phyloP scores from a whole-genome alignment of 2,888 invertebrate genomes.

The Hirtodrosophila alboralis region DNA sequence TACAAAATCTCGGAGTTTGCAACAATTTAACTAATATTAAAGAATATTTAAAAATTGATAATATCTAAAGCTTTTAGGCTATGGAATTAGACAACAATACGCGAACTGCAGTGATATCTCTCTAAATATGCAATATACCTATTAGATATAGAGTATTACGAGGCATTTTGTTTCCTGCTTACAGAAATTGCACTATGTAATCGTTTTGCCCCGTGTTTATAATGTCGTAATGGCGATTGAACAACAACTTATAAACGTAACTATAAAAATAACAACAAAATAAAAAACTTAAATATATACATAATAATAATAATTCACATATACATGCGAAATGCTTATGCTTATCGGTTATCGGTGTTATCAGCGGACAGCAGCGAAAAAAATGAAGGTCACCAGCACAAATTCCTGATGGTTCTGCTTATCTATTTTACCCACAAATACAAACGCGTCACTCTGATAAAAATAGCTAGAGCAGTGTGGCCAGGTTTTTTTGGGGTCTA shows the following conservation, averaged over 20 bases:
- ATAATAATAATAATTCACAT: slow-evolving; percentile 52
- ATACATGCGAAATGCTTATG: slow-evolving; percentile 37
- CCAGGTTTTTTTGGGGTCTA: neutral
- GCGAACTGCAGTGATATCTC: slow-evolving; percentile 20
- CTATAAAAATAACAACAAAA: too few species aligned
- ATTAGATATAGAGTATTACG: slow-evolving; percentile 20
- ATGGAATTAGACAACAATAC: too few species aligned
- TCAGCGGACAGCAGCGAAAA: slow-evolving; percentile 54
- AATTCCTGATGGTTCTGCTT: slow-evolving; percentile 68
- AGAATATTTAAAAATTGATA: too few species aligned
- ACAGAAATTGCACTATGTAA: slow-evolving; percentile 14
- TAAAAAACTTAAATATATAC: slow-evolving; percentile 34
- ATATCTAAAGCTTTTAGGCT: too few species aligned
- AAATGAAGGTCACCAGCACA: slow-evolving; percentile 82
- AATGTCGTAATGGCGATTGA: slow-evolving; percentile 36
- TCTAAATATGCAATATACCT: slow-evolving; percentile 13
- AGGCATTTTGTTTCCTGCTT: slow-evolving; percentile 4
- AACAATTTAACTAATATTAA: too few species aligned
- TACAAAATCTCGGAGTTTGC: too few species aligned
- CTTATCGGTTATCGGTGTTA: slow-evolving; percentile 64
- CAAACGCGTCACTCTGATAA: slow-evolving; percentile 58
- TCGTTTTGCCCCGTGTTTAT: slow-evolving; percentile 12
- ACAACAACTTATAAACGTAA: slow-evolving; percentile 42
- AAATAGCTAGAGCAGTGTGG: slow-evolving; percentile 37
- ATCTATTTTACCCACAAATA: slow-evolving; percentile 58